Conservation (phyloP, 1,140 invertebrate genomes). For the Theocolax elegans region DNA sequence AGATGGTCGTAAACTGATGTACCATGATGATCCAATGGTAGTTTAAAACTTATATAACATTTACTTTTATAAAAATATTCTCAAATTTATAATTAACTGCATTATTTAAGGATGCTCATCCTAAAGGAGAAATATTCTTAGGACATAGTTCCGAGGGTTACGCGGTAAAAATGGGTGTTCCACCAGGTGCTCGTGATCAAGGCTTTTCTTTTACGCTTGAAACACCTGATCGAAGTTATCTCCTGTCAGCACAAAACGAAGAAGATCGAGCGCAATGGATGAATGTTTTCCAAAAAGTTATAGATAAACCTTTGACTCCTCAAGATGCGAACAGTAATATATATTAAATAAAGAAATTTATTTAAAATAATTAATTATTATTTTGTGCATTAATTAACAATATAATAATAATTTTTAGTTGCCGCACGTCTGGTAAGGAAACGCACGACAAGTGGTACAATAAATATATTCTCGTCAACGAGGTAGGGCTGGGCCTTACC, state of each 20-base stretch:
- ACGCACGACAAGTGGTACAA: conserved; percentile 76
- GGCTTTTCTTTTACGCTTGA: conserved; percentile 87
- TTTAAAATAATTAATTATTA: conserved; percentile 31
- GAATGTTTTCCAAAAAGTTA: conserved; percentile 77
- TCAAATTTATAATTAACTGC: neutral
- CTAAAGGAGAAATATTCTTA: conserved; percentile 92
- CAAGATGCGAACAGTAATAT: conserved; percentile 80
- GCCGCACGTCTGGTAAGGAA: conserved; percentile 78
- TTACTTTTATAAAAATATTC: conserved; percentile 7
- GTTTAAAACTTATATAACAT: conserved; percentile 17
- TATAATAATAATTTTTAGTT: conserved; percentile 70
- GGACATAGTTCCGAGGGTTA: conserved; percentile 82
- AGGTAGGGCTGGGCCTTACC: conserved; percentile 63
- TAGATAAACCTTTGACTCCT: conserved; percentile 80
- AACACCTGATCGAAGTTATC: conserved; percentile 84
- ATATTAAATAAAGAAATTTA: conserved; percentile 30
- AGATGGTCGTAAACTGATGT: conserved; percentile 91
- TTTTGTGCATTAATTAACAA: neutral
- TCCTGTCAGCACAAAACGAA: conserved; percentile 83
- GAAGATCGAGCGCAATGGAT: conserved; percentile 86
- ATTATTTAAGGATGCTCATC: conserved; percentile 77
- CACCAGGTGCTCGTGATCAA: conserved; percentile 77
- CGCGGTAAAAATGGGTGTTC: conserved; percentile 72
- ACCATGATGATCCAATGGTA: conserved; percentile 85
- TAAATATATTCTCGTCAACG: conserved; percentile 76